A percentile compares a stretch with the other conserved stretches of the same genome.
These are phyloP conservation scores for Pygoscelis adeliae DNA, from an alignment of 2,113 vertebrate genomes.

Conservation along the genomic window DNA sequence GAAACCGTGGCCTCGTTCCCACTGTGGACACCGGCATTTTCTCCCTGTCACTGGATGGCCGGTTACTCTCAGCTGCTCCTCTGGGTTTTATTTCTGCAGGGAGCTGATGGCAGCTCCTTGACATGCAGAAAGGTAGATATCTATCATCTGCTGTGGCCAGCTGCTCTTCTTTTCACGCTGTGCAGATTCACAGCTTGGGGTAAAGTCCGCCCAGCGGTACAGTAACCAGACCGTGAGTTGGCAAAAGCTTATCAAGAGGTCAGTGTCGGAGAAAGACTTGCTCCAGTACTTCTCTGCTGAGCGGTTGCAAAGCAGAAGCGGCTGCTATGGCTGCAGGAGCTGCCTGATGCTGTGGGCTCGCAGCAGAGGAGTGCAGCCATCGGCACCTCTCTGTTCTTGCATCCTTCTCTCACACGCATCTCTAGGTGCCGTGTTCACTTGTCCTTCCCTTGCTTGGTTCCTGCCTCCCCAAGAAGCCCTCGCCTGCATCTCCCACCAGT, in stretches of 20 bases:
- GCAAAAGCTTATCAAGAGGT: slow-evolving; percentile 37
- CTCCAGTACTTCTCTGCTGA: background rate
- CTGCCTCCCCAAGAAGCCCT: background rate
- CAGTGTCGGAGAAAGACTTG: background rate
- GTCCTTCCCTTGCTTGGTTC: background rate
- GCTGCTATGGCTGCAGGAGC: background rate
- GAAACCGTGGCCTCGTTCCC: background rate
- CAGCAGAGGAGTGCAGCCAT: background rate
- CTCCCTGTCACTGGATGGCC: background rate
- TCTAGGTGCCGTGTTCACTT: background rate
- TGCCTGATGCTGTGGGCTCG: background rate
- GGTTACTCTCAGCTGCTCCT: background rate
- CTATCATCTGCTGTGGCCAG: slow-evolving; percentile 53
- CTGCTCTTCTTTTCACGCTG: slow-evolving; percentile 32
- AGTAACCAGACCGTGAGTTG: slow-evolving; percentile 11
- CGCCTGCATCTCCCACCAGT: background rate
- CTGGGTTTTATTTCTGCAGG: background rate
- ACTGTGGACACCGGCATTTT: background rate
- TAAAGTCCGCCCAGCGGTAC: background rate
- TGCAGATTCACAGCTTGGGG: slow-evolving; percentile 31
- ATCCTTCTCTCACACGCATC: background rate
- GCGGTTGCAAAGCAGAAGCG: background rate
- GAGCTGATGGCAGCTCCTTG: slow-evolving; percentile 33
- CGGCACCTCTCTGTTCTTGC: background rate
- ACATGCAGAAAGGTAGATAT: slow-evolving; percentile 45